Conservation (phyloP, 1,140 invertebrate genomes). For the Saxidomus purpurata region DNA sequence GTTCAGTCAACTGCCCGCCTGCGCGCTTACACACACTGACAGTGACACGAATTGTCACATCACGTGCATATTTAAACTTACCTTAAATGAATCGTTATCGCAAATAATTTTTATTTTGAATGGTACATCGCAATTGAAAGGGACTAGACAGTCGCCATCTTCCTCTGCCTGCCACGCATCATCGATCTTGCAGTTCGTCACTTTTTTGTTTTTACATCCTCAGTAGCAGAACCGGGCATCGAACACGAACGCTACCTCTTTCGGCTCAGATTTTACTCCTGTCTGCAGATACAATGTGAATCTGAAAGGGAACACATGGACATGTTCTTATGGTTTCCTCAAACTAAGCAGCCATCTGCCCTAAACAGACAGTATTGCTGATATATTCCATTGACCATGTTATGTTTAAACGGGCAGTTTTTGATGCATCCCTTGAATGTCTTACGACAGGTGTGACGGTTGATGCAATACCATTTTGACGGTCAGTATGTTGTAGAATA, state of each 20-base stretch:
- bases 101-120: slow-evolving; percentile 89
- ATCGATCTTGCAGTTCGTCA: slow-evolving; percentile 91
- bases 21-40: too few species aligned
- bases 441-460: too few species aligned
- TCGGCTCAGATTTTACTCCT: slow-evolving; percentile 56
- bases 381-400: too few species aligned
- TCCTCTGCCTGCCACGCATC: slow-evolving; percentile 92
- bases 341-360: too few species aligned
- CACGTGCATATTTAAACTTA: too few species aligned
- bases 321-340: background rate
- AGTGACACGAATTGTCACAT: too few species aligned
- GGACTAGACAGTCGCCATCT: slow-evolving; percentile 89
- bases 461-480: too few species aligned
- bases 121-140: slow-evolving; percentile 90
- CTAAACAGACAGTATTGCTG: too few species aligned
- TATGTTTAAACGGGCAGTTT: too few species aligned
- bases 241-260: slow-evolving; percentile 72
- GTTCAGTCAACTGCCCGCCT: too few species aligned
- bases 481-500: too few species aligned
- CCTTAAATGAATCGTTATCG: slow-evolving; percentile 86
- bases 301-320: slow-evolving; percentile 38
- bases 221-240: slow-evolving; percentile 74
- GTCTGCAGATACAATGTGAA: slow-evolving; percentile 69
- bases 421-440: too few species aligned
- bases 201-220: slow-evolving; percentile 86